A percentile compares a stretch with the other conserved stretches of the same genome.
Evolutionary conservation across 2,888 invertebrate species (phyloP).

Genomic region (Geophilus truncorum): DNA sequence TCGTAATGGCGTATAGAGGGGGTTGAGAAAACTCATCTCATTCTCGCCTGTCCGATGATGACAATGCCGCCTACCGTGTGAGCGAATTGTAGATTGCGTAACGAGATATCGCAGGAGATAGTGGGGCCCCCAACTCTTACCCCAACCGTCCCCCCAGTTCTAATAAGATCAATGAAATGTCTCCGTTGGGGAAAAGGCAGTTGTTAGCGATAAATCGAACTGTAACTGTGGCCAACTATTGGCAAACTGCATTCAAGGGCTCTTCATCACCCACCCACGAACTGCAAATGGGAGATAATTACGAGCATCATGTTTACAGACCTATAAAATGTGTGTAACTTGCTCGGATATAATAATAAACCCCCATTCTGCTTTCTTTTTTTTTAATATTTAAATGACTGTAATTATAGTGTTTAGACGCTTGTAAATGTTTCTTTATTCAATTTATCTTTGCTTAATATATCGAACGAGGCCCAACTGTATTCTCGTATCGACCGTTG

Average conservation of each 20-base stretch:
- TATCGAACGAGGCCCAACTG: not conserved
- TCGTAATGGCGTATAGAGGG: not conserved
- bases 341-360: too few relatives aligned
- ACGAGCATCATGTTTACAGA: not conserved
- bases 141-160: not conserved
- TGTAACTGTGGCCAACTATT: not conserved
- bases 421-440: not conserved
- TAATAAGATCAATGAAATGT: slow-evolving; percentile 20
- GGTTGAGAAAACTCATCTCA: not conserved
- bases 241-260: not conserved
- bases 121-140: not conserved
- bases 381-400: not conserved
- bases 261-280: not conserved
- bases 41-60: slow-evolving; percentile 3
- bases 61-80: not conserved
- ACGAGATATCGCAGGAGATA: not conserved
- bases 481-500: not conserved
- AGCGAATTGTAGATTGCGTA: not conserved
- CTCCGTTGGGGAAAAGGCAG: not conserved
- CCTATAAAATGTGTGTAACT: not conserved
- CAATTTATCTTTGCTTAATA: not conserved
- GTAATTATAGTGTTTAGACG: not conserved
- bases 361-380: not conserved
- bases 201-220: not conserved
- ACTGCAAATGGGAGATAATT: not conserved